These are phyloP conservation scores for Typhlichthys eigenmanni DNA, from an alignment of 2,797 vertebrate genomes.

Conservation along the genomic window DNA sequence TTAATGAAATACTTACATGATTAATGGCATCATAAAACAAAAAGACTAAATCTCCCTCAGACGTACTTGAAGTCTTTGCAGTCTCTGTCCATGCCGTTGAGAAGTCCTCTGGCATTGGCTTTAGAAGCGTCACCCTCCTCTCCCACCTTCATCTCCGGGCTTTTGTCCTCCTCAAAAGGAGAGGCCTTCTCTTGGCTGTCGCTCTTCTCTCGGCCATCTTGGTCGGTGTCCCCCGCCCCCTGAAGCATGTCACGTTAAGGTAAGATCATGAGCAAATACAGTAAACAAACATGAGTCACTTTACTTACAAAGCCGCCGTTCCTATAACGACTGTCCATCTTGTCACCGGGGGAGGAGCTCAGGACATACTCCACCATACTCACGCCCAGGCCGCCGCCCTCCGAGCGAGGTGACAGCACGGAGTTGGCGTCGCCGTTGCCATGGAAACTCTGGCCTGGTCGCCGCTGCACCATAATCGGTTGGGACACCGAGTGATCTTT, in stretches of 20 bases:
- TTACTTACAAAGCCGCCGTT: constrained; percentile 94
- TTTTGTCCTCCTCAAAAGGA: constrained; percentile 95
- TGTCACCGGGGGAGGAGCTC: constrained; percentile 98
- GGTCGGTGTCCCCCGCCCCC: constrained; percentile 91
- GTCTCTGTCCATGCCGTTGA: constrained; percentile 97
- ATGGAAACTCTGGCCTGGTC: constrained; percentile 96
- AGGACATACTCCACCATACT: constrained; percentile 99
- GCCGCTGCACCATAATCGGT: constrained; percentile 98
- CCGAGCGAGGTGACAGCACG: constrained; percentile 95
- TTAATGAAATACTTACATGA: not conserved
- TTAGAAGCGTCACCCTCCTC: constrained; percentile 89
- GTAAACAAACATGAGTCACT: not conserved
- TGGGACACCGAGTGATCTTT: constrained; percentile 98
- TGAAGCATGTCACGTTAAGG: constrained; percentile 45
- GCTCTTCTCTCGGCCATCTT: constrained; percentile 91
- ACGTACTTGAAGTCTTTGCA: constrained; percentile 99
- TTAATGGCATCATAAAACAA: not conserved
- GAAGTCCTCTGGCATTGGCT: constrained; percentile 91
- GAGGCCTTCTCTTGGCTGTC: constrained; percentile 92
- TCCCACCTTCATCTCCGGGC: constrained; percentile 90
- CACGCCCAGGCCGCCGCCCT: constrained; percentile 96
- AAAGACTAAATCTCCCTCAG: not conserved
- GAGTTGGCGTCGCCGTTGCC: constrained; percentile 95
- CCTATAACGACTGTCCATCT: constrained; percentile 95
- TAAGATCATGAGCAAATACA: not conserved